Evolutionary conservation across 92 coral and sea anemone genomes (phyloP).

Genomic region (Siderastrea siderea): DNA sequence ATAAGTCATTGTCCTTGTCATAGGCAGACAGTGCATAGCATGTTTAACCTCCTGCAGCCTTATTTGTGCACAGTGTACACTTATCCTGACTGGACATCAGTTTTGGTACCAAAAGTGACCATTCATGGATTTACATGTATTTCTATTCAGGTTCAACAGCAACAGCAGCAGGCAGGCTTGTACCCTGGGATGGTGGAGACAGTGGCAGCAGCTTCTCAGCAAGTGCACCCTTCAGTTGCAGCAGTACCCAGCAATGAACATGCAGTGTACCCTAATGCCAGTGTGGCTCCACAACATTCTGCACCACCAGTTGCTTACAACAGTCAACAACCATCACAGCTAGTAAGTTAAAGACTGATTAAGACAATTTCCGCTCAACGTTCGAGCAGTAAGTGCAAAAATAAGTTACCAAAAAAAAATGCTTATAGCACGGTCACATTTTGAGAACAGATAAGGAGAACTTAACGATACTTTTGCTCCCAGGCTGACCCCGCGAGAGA

Average conservation of each 20-base stretch:
- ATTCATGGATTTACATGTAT: not conserved
- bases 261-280: slow-evolving; percentile 43
- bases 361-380: no score
- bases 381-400: no score
- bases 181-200: slow-evolving; percentile 19
- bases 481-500: no score
- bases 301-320: slow-evolving; percentile 81
- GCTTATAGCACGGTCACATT: no score
- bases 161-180: slow-evolving; percentile 38
- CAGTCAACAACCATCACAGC: slow-evolving; percentile 41
- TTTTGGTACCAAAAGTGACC: not conserved
- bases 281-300: slow-evolving; percentile 78
- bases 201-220: slow-evolving; percentile 30
- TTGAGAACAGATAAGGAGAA: no score
- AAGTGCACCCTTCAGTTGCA: slow-evolving; percentile 27
- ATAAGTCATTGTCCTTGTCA: no score
- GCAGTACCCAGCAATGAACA: slow-evolving; percentile 45
- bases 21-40: no score
- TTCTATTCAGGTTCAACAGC: slow-evolving; percentile 7
- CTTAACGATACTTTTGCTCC: no score
- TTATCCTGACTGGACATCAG: no score
- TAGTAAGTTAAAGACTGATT: slow-evolving; percentile 4
- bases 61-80: no score
- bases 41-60: no score
- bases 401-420: no score